Evolutionary conservation across 1,140 invertebrate species (phyloP), one percentile per base, ranked within the genome.

Genomic region (Rhyzopertha dominica): DNA sequence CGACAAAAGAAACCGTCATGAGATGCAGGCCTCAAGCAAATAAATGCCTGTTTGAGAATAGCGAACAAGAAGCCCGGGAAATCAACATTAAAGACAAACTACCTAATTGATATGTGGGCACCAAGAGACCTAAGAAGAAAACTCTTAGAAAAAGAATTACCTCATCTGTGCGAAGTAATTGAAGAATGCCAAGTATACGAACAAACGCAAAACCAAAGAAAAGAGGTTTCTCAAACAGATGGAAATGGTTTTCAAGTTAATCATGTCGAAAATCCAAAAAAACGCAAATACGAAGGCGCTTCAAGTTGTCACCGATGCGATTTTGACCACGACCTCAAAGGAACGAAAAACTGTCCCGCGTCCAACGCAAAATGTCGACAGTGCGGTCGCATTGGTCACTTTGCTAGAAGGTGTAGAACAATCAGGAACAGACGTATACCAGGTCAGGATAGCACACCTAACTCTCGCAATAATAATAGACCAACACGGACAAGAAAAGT

Each of bases 11-110:
- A 30, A 61, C 43, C 42, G 25, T 55, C 1, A 49, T 52, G 13
- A 40, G 58, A 23, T 23, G 60, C 8, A 25, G 61, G 12, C 45
- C 53, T 28, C 61, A 63, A 39, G 45, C 54, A 10, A 51, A 43
- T 28, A 51, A 61, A 26, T 61, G 58, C 35, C 29, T 20, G 9
- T 61, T 59, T 23, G 26, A 34, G 12, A 17, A 34, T 1, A 42
- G 30, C 1, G 48, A 56, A 25, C 42, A 47, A 13, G 54, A 61
- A 47, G 43, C 58, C 14, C 39, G 40, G 36, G 54, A 60, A 14
- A 57, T 51, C 32, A 52, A 24, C 20, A 48, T 51, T 1, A 52
- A 49, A 20, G 49, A 55, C 26, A 53, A 60, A 40, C n/a, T n/a
- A n/a, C n/a, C 31, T 62, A 3, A 43, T 62, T 1, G 49, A 57